Evolutionary conservation across 2,888 invertebrate genomes (phyloP), one percentile per base, ranked within the genome.

Genomic region (Yponomeuta sedellus): DNA sequence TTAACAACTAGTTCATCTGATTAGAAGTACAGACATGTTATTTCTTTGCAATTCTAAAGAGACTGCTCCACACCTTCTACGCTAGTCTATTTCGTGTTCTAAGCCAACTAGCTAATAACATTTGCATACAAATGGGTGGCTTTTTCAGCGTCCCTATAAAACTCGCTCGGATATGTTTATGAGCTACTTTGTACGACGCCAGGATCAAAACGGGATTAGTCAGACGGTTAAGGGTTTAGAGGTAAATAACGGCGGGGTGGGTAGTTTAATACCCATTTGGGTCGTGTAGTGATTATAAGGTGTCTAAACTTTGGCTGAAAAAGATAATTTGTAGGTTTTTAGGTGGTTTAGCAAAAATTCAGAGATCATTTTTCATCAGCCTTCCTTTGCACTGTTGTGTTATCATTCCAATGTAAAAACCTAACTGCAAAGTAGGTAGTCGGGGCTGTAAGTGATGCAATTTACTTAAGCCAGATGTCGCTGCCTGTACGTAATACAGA

Each of bases 61-160:
- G 16, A 52, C 44, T 16, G 16, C 12, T 12, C 16, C 44, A 12
- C 16, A 12, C 44, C 3, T 52, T 59, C 59, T 22, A 22, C 0
- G 12, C 10, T 6, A 12, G 22, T 59, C 59, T 25, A 59, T 25
- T 52, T 59, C 59, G 12, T 59, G 65, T 69, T 69, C 69, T 71
- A 69, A 70, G 70, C 66, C 68, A 70, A 71, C 68, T 68, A 69
- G 67, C 69, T 68, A 62, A 69, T 71, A 67, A 71, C 69, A 71
- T 71, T 71, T 68, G 68, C 71, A 71, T 71, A 71, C 70, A 71
- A 71, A 71, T 71, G 68, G 70, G 65, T 52, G 63, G 68, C 67
- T 69, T 68, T 69, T 68, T 63, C 63, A 63, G 63, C 40, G 22
- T 40, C 40, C 63, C 63, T 44, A 44, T 63, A 63, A 63, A 63